These are phyloP conservation scores for Phyllotreta striolata DNA, from an alignment of 2,888 invertebrate genomes.

Conservation along the genomic window DNA sequence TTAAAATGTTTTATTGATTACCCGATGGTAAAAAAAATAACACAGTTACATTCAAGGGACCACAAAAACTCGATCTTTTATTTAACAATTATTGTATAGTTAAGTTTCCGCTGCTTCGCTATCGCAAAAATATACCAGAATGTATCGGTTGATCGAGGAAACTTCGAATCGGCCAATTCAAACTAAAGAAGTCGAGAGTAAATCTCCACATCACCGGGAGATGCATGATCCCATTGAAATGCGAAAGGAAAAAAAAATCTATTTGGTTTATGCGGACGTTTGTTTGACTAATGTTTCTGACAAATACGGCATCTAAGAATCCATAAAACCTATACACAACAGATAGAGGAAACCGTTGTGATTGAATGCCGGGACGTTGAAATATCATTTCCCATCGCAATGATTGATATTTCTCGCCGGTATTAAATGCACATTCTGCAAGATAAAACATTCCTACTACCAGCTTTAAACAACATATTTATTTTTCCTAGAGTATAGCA, in stretches of 20 bases:
- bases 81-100: too few species aligned
- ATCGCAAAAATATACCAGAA: too few species aligned
- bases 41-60: too few species aligned
- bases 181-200: conserved; percentile 16
- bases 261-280: conserved; percentile 9
- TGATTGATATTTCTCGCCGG: conserved; percentile 4
- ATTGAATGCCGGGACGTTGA: conserved; percentile 2
- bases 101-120: too few species aligned
- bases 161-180: too few species aligned
- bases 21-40: too few species aligned
- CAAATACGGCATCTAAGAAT: conserved; percentile 13
- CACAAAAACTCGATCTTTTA: too few species aligned
- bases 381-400: conserved; percentile 1
- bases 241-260: background rate
- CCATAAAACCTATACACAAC: conserved; percentile 2
- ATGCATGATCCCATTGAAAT: conserved; percentile 5
- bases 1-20: too few species aligned
- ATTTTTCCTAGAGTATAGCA: too few species aligned
- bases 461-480: too few species aligned
- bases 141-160: too few species aligned
- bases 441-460: too few species aligned
- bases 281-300: conserved; percentile 17
- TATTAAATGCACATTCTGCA: background rate
- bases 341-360: conserved; percentile 12
- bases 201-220: conserved; percentile 13